Percentiles rank a stretch among this genome's conserved stretches.
These are phyloP conservation scores for Lepus oiostolus DNA, from an alignment of 2,797 vertebrate genomes.

Conservation along the genomic window DNA sequence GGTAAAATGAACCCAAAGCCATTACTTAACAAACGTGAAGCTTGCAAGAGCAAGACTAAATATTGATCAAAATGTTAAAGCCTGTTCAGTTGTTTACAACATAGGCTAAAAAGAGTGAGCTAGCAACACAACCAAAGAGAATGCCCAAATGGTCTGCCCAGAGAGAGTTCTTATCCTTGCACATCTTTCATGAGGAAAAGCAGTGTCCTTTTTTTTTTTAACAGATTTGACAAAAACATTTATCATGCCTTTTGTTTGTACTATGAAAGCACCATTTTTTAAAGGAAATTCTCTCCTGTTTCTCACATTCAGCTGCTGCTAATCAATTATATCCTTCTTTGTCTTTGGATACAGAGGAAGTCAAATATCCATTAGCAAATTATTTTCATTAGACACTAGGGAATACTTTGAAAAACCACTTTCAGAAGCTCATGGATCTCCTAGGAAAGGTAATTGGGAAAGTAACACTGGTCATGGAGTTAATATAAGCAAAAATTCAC, in stretches of 20 bases:
- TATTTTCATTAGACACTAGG: constrained; percentile 55
- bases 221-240: constrained; percentile 31
- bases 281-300: constrained; percentile 15
- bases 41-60: background rate
- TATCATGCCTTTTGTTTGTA: constrained; percentile 60
- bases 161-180: background rate
- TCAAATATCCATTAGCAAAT: constrained; percentile 68
- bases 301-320: constrained; percentile 54
- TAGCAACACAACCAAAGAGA: background rate
- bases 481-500: background rate
- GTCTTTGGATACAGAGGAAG: constrained; percentile 64
- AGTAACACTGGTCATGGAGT: background rate
- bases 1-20: background rate
- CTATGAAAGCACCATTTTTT: constrained; percentile 58
- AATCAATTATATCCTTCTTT: constrained; percentile 64
- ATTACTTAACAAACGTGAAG: background rate
- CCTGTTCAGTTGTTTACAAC: constrained; percentile 30
- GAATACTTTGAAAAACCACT: constrained; percentile 33
- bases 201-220: constrained; percentile 6
- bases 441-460: background rate
- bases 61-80: constrained; percentile 45
- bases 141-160: background rate
- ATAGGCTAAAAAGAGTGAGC: background rate
- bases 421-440: background rate
- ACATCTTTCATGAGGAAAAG: background rate